phyloP scores from a whole-genome alignment of 2,888 invertebrate genomes.

The Apamea anceps region DNA sequence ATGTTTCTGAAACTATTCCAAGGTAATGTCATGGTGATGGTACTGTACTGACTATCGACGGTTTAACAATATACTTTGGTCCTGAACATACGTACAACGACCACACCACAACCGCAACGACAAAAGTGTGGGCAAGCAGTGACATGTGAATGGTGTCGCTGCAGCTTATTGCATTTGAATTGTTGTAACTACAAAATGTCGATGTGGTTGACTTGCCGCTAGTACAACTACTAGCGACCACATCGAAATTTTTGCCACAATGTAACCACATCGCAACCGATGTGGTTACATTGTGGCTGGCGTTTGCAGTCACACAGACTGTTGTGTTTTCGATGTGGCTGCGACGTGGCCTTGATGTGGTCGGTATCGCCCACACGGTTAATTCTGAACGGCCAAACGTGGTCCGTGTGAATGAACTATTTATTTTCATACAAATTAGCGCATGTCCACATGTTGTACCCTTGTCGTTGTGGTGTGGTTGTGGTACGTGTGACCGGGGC shows the following conservation, averaged over 20 bases:
- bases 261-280: no score
- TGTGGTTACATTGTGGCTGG: neutral
- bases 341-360: neutral
- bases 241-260: no score
- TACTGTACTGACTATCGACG: slow-evolving; percentile 31
- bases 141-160: neutral
- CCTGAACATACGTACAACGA: neutral
- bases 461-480: neutral
- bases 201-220: no score
- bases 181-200: neutral
- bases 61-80: slow-evolving; percentile 1
- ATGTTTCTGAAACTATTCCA: slow-evolving; percentile 54
- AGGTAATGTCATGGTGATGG: slow-evolving; percentile 60
- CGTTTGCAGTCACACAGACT: neutral
- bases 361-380: neutral
- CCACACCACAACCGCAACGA: neutral
- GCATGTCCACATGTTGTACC: neutral
- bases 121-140: neutral
- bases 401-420: neutral
- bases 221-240: no score
- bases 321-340: neutral
- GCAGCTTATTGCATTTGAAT: neutral
- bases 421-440: neutral
- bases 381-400: neutral
- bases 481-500: neutral